Evolutionary conservation across 2,113 vertebrate species (phyloP).

Genomic region (Paramisgurnus dabryanus): DNA sequence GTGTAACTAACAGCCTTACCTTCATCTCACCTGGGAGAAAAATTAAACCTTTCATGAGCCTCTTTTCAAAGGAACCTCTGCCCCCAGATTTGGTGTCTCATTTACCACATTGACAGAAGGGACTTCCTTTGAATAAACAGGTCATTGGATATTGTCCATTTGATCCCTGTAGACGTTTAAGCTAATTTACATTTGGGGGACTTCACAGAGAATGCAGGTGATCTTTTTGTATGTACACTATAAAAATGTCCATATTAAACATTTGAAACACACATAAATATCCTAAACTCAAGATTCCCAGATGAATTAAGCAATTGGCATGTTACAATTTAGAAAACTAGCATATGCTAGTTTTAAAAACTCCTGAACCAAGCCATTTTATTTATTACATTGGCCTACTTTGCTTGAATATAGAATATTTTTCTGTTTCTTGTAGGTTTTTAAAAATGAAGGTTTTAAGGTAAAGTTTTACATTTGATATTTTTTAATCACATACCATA

Average conservation of each 20-base stretch:
- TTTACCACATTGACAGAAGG: constrained; percentile 49
- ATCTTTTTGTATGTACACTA: constrained; percentile 45
- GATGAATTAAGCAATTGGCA: too few species aligned
- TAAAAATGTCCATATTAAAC: not conserved
- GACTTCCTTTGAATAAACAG: constrained; percentile 38
- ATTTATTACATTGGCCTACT: too few species aligned
- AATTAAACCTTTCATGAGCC: constrained; percentile 14
- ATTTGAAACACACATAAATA: not conserved
- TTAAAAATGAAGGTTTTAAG: too few species aligned
- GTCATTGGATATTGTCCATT: constrained; percentile 62
- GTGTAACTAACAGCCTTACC: constrained; percentile 54
- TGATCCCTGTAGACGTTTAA: constrained; percentile 55
- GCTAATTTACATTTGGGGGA: constrained; percentile 53
- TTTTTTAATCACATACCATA: too few species aligned
- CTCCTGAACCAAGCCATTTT: too few species aligned
- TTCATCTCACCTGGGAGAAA: constrained; percentile 15
- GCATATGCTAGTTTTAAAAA: too few species aligned
- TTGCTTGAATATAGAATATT: too few species aligned
- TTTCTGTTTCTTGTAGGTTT: too few species aligned
- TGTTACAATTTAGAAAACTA: too few species aligned
- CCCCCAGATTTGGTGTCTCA: constrained; percentile 34
- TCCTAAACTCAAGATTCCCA: too few species aligned
- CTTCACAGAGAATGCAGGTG: constrained; percentile 35
- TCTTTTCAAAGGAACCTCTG: not conserved
- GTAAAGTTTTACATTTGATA: too few species aligned